A percentile compares a stretch with the other conserved stretches of the same genome.
Conservation (phyloP, 1,140 invertebrate genomes). For the Bombus waltoni region DNA sequence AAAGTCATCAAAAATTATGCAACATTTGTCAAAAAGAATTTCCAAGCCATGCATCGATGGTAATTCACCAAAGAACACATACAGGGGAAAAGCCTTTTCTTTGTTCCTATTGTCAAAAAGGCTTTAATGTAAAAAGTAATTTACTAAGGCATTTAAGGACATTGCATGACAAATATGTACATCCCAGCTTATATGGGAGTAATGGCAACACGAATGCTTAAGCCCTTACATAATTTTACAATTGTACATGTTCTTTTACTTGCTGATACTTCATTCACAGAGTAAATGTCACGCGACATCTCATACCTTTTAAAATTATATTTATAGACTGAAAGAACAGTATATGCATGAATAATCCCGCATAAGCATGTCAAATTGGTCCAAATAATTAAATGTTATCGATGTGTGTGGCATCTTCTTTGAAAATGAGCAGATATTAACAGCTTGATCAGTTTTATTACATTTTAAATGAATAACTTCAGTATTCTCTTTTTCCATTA, state of each 20-base stretch:
- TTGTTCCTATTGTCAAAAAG: constrained; percentile 89
- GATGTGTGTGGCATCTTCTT: constrained; percentile 45
- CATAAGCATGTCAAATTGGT: constrained; percentile 49
- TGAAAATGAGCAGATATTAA: constrained; percentile 48
- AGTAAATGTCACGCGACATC: constrained; percentile 42
- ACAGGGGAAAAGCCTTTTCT: constrained; percentile 88
- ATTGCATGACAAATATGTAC: constrained; percentile 86
- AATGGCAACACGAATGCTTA: constrained; percentile 80
- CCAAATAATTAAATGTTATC: constrained; percentile 37
- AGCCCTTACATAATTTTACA: constrained; percentile 50
- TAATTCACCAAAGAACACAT: constrained; percentile 88
- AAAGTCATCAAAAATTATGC: constrained; percentile 87
- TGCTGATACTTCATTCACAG: constrained; percentile 55
- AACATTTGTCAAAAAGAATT: constrained; percentile 89
- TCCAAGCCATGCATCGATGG: constrained; percentile 90
- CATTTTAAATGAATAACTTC: constrained; percentile 18
- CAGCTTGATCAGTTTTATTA: constrained; percentile 40
- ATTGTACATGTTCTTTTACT: constrained; percentile 48
- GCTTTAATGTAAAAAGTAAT: constrained; percentile 91
- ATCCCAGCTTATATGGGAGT: constrained; percentile 82
- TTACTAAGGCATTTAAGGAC: constrained; percentile 88
- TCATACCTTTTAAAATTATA: constrained; percentile 56
- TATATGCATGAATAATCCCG: constrained; percentile 38
- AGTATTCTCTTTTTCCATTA: constrained; percentile 17
- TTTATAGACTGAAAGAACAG: constrained; percentile 55